Percentiles rank a stretch among this genome's conserved stretches.
These are phyloP conservation scores for Hermaeophaga mercurialis DNA, from an alignment of 2,888 invertebrate genomes.

Conservation along the genomic window DNA sequence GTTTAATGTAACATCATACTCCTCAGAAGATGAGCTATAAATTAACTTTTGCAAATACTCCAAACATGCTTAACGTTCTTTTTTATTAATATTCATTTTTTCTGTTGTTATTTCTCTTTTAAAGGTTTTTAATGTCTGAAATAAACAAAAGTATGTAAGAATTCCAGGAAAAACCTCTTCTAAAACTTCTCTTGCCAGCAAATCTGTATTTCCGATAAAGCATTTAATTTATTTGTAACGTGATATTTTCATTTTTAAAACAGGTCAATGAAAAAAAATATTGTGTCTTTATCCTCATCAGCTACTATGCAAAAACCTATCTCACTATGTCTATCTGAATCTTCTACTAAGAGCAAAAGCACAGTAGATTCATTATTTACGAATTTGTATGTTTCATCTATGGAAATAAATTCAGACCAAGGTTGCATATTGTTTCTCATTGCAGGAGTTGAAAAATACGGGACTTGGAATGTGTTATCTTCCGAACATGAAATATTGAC, in stretches of 20 bases:
- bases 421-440: too few relatives aligned
- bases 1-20: background rate
- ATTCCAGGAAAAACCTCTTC: background rate
- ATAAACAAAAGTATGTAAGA: background rate
- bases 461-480: too few relatives aligned
- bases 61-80: background rate
- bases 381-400: too few relatives aligned
- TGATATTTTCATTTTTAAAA: slow-evolving; percentile 1
- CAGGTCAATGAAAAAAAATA: background rate
- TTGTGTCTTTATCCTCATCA: background rate
- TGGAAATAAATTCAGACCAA: too few relatives aligned
- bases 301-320: background rate
- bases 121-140: background rate
- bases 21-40: background rate
- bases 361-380: too few relatives aligned
- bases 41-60: background rate
- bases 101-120: background rate
- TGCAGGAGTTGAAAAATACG: too few relatives aligned
- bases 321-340: background rate
- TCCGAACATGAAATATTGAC: too few relatives aligned
- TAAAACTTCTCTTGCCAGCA: background rate
- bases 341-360: too few relatives aligned
- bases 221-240: background rate
- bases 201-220: too few relatives aligned
- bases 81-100: background rate